A percentile compares a stretch with the other conserved stretches of the same genome.
Evolutionary conservation across 2,888 invertebrate species (phyloP).

Genomic region (Thyatira batis): DNA sequence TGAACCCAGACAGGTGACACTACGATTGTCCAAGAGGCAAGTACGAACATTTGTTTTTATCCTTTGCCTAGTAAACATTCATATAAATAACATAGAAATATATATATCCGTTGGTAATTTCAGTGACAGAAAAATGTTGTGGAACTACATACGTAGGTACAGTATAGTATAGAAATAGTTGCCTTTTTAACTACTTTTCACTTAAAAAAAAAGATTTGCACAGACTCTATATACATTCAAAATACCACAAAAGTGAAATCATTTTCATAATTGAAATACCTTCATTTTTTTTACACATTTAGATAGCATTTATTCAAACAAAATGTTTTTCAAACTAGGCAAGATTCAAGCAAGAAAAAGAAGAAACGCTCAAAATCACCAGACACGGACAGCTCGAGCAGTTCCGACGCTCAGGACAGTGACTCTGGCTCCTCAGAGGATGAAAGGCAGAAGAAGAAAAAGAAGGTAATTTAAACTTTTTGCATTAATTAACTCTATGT

Average conservation of each 20-base stretch:
- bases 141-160: constrained; percentile 74
- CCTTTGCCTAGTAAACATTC: constrained; percentile 7
- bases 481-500: neutral
- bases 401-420: constrained; percentile 65
- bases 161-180: constrained; percentile 17
- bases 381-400: constrained; percentile 76
- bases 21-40: constrained; percentile 73
- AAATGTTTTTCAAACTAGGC: constrained; percentile 41
- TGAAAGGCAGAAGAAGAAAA: constrained; percentile 66
- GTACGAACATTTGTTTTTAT: constrained; percentile 40
- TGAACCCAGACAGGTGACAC: constrained; percentile 72
- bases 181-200: too few species aligned
- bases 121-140: constrained; percentile 76
- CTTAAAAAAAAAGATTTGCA: too few species aligned
- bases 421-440: constrained; percentile 63
- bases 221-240: too few species aligned
- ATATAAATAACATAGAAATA: constrained; percentile 13
- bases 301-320: neutral
- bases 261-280: neutral
- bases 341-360: constrained; percentile 76
- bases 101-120: constrained; percentile 42
- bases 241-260: too few species aligned
- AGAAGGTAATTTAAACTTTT: constrained; percentile 63
- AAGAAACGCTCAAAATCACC: constrained; percentile 83
- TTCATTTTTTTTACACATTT: neutral